Base-by-base conservation (phyloP, 2,797 vertebrate genomes). In the Coregonus ussuriensis region DNA sequence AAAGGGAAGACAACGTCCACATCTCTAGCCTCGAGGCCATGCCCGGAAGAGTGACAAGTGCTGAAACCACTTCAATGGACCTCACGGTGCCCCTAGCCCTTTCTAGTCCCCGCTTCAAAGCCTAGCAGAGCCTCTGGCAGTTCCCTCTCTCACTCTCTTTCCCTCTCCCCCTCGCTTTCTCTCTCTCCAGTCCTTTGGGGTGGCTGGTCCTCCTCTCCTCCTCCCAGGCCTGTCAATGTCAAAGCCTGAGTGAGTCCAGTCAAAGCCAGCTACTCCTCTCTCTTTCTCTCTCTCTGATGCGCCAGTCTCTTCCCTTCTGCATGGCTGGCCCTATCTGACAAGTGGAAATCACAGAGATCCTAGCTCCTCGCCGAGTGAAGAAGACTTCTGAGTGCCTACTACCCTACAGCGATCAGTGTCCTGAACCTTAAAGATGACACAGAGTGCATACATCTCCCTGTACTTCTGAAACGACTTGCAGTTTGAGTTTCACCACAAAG, bases 51-150 rank as follows among this genome's bases (percentile, higher is more conserved):
- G 91, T 93, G 93, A 93, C 92, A 91, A 91, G 88, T 88, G 91
- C 87, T 92, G 92, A 93, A 93, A 91, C 90, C 90, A 93, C 93
- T 93, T 94, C 92, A 94, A 93, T 75, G 90, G 81, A 85, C 77
- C 88, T 90, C 87, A 88, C 89, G 78, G 92, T 92, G 91, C 90
- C 91, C 92, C 89, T 89, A 87, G 88, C 91, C 88, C 91, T 93
- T 93, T 93, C 91, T 92, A 93, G 90, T 93, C 89, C 79, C 88
- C n/a, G 86, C 91, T 89, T 93, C 91, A 94, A 93, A 94, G 93
- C 87, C 21, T 16, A 88, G 83, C 82, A 83, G 85, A 90, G 93
- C 92, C 93, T 89, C 91, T 93, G 90, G 92, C 92, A 89, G 89
- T 91, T 87, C 78, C 25, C 62, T 56, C 41, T 74, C 71, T 70